Base-by-base conservation (phyloP, 2,797 vertebrate species). In the Bufotes viridis region DNA sequence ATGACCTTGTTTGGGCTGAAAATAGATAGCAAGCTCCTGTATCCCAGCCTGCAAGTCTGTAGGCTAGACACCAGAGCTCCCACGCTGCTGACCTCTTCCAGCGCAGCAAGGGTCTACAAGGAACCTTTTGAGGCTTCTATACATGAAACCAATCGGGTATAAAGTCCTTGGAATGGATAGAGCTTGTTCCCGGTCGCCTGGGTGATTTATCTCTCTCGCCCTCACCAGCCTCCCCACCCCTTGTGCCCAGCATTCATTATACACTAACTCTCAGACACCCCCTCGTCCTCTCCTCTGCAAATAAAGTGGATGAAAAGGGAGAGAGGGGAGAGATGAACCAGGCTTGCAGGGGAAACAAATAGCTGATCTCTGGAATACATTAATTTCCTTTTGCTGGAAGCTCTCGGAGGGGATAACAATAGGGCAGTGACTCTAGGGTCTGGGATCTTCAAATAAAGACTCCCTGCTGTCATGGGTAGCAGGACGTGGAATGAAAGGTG, bases 391-490 rank as follows among this genome's bases (percentile, higher is more conserved):
- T 92, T 91, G 96, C 95, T 97, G 95, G 92, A 92, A 92, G 85
- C 90, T 93, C 95, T 96, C 93, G 75, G 60, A 91, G 95, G 91
- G 88, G 94, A 92, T 90, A 96, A 99, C 97, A 99, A 98, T 97
- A 95, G 58, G 93, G 94, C 94, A 95, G 95, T 96, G 97, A 97
- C 96, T 98, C 94, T 49, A 91, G 91, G 97, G 96, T 96, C 97
- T 99, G 98, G 97, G 97, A 98, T 99, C 96, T 94, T 96, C 97
- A 98, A 98, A 99, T 95, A 98, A 97, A 97, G 96, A 93, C 90
- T 88, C 94, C 91, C 90, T 49, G 95, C 96, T 95, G 94, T 96
- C 97, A 97, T 96, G 97, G 96, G 96, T 96, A 98, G 95, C 93
- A 78, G 93, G 93, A 95, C 93, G 95, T 94, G 94, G 95, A 96